These are phyloP conservation scores for Mallotus villosus DNA, from an alignment of 2,797 vertebrate species.

Conservation along the genomic window DNA sequence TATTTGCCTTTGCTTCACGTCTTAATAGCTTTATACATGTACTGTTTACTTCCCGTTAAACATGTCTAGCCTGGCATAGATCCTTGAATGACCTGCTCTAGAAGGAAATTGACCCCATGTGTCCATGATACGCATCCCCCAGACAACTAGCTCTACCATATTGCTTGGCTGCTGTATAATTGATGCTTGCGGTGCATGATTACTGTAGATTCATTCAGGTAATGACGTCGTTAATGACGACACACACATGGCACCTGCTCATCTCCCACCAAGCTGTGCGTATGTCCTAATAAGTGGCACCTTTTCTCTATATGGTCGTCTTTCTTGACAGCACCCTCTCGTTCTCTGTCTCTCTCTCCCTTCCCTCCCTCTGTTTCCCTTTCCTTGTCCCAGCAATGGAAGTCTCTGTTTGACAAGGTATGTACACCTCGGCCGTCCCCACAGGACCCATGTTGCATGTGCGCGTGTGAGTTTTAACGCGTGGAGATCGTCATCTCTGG, in stretches of 20 bases:
- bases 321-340: conserved; percentile 10
- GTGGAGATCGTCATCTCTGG: background rate
- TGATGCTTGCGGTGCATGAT: background rate
- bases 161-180: background rate
- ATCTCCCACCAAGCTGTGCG: conserved; percentile 32
- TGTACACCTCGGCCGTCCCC: conserved; percentile 54
- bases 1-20: no score
- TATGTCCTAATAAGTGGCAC: conserved; percentile 7
- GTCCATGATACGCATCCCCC: background rate
- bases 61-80: background rate
- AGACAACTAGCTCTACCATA: background rate
- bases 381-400: conserved; percentile 84
- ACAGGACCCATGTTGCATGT: conserved; percentile 35
- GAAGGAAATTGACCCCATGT: background rate
- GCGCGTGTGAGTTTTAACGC: background rate
- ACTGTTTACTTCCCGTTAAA: background rate
- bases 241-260: background rate
- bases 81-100: background rate
- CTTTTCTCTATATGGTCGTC: conserved; percentile 30
- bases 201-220: background rate
- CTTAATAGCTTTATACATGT: background rate
- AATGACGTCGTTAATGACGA: background rate
- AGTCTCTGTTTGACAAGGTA: conserved; percentile 97
- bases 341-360: conserved; percentile 7
- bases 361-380: conserved; percentile 30